Evolutionary conservation across 2,888 invertebrate genomes (phyloP), one percentile per base, ranked within the genome.

Genomic region (Dioctria linearis): DNA sequence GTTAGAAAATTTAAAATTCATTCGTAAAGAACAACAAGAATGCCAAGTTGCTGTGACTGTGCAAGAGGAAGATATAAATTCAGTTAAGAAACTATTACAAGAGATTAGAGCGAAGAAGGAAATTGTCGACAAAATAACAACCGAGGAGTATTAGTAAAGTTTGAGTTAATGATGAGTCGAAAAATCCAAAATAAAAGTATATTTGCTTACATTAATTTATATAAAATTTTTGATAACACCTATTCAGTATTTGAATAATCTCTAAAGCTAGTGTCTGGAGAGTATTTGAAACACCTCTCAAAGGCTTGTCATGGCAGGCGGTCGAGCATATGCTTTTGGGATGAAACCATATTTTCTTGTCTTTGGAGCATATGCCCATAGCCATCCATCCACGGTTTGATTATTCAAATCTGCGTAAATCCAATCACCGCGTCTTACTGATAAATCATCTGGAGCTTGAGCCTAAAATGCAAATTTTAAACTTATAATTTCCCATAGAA

Each of bases 321-420:
- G 96, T 25, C 97, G 91, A 6, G 97, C 97, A 86, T 97, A 97
- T 0, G 97, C 96, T 87, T 97, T 97, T 80, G 98, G 98, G 83
- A 98, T 97, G 89, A 98, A 98, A 51, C 98, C 98, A 86, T 97
- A 97, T 88, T 96, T 95, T 43, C 96, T 91, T 3, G 95, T 95
- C 89, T 96, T 96, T 6, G 97, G 97, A 8, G 97, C 96, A 90
- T 98, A 98, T 0, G 96, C 95, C 97, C 96, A 98, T 83, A 97
- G 90, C 96, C 95, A 97, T 54, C 98, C 98, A 88, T 96, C 97
- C 54, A 96, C 96, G 0, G 96, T 97, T 90, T 97, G 97, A 90
- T 96, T 96, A 85, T 94, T 94, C 73, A 97, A 91, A 90, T 98
- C 97, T 0, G 97, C 97, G 89, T 97, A 98, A 84, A 98, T 96